Base-by-base conservation (phyloP, 2,113 vertebrate species). In the Triplophysa rosa region DNA sequence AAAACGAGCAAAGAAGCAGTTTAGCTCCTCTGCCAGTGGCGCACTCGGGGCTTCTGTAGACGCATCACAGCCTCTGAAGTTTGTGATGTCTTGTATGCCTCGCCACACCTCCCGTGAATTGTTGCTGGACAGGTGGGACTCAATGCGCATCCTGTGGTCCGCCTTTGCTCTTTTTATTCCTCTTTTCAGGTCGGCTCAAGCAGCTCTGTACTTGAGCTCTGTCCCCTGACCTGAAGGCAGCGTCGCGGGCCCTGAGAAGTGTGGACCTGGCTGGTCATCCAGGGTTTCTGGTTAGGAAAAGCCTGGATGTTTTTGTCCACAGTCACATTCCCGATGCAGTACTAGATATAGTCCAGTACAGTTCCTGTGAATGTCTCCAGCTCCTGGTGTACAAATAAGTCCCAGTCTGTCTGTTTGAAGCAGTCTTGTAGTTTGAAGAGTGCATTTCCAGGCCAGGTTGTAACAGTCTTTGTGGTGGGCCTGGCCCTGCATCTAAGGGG, bases 21-120 rank as follows among this genome's bases (percentile, higher is more conserved):
- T 64, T 9, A 64, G 8, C 16, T 65, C 26, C 26, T 65, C 63
- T 17, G 17, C 63, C 29, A 29, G 47, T 11, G 16, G 8, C 1
- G 2, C 24, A 70, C 24, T 29, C 47, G 9, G 47, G 12, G 17
- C 47, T 54, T 6, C 23, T 29, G 23, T 23, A 26, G 45, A 21
- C 45, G n/a, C 11, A 49, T 69, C 42, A 16, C 47, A 54, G 24
- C 68, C 68, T 54, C 24, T 70, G 14, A 19, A 70, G 16, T 70
- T 70, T 1, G 62, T 64, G 26, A 64, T 37, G 62, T 17, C 2
- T 9, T 19, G 13, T 17, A 64, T 33, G 14, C 62, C 16, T 5
- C 33, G 26, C 62, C 29, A 64, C 14, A 64, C 26, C 24, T 64
- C 5, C 26, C 7, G 4, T 8, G 26, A 8, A 3, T 64, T 64